Base-by-base conservation (phyloP, 2,113 vertebrate genomes). In the Callipepla squamata region DNA sequence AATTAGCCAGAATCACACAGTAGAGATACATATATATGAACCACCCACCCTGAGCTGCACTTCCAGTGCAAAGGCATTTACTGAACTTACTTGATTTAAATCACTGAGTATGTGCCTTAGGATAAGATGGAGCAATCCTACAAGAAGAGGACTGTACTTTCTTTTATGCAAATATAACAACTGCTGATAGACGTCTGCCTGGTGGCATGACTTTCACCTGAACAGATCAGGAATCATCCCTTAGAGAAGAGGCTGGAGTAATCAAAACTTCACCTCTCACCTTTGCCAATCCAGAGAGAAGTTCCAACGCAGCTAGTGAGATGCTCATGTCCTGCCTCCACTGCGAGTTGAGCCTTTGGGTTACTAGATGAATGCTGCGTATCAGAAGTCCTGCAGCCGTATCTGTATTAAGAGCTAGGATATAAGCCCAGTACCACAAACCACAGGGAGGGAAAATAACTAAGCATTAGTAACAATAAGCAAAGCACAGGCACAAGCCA, bases 341-440 rank as follows among this genome's bases (percentile, higher is more conserved):
- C 97, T 99, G 99, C 0, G 98, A 98, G 96, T 99, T 99, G 92
- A 99, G 98, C 87, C 99, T 98, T 96, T 99, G 99, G 25, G 99
- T 99, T 92, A 99, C 99, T 84, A 99, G 98, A 96, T 99, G 98
- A 97, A 99, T 99, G 96, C 98, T 99, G 96, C 98, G 99, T 81
- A 99, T 98, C 98, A 99, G 98, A 86, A 99, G 98, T 79, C 99
- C 99, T 40, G 98, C 98, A 82, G 99, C 99, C 73, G 98, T 99
- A 99, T 99, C 99, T 99, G 98, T 99, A 97, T 99, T 96, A 99
- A 99, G 98, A 99, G 98, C 98, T 99, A 99, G 96, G 98, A 98
- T 98, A 98, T 99, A 99, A 99, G 98, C 98, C 98, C 97, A 96
- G 96, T 98, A 98, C 98, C 98, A 98, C 98, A 97, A 94, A 98